Evolutionary conservation across 2,888 invertebrate genomes (phyloP).

Genomic region (Cheilosia pagana): DNA sequence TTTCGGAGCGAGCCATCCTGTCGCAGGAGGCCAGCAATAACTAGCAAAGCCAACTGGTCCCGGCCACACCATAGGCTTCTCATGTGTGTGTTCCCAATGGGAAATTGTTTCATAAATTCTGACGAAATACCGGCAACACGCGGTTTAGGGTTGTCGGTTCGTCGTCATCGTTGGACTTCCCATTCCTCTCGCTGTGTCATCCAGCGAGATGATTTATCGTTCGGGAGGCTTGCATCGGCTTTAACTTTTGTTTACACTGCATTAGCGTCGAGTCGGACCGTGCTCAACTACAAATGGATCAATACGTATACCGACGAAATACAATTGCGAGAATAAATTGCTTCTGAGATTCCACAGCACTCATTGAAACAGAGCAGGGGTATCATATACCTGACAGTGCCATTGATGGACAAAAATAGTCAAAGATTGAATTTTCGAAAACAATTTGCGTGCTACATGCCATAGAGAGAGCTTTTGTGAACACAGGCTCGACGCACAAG

Average conservation of each 20-base stretch:
- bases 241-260: constrained; percentile 65
- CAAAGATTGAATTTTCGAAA: constrained; percentile 45
- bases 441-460: constrained; percentile 39
- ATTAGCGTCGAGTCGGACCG: constrained; percentile 25
- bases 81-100: constrained; percentile 43
- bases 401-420: not conserved
- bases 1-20: constrained; percentile 33
- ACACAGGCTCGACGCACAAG: not conserved
- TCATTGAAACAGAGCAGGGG: not conserved
- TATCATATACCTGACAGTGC: constrained; percentile 2
- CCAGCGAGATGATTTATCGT: constrained; percentile 61
- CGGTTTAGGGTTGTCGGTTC: constrained; percentile 54
- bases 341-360: constrained; percentile 53
- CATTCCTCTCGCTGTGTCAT: constrained; percentile 25
- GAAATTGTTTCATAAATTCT: constrained; percentile 73
- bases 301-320: not conserved
- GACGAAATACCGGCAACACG: constrained; percentile 55
- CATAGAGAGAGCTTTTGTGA: constrained; percentile 27
- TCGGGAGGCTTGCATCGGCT: constrained; percentile 25
- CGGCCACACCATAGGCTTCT: not conserved
- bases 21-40: constrained; percentile 45
- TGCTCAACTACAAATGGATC: not conserved
- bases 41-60: constrained; percentile 2
- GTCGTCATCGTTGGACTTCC: constrained; percentile 31
- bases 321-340: constrained; percentile 48